Evolutionary conservation across 1,140 invertebrate genomes (phyloP).

Genomic region (Euura lappo): DNA sequence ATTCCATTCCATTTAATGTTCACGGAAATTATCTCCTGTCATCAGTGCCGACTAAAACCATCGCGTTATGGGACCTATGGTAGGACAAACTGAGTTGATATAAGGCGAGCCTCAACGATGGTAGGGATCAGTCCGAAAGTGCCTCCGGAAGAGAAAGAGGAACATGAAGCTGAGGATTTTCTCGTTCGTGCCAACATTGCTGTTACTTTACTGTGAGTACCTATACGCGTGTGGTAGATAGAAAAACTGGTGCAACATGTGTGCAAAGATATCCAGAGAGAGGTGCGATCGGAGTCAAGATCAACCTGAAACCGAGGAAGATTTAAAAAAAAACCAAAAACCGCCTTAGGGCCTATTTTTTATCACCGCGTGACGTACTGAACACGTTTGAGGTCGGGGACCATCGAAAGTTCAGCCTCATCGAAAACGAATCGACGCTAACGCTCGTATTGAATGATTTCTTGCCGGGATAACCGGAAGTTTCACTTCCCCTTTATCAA

Average conservation of each 20-base stretch:
- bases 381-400: not conserved
- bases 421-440: not conserved
- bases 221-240: not conserved
- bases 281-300: not conserved
- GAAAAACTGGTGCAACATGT: no score
- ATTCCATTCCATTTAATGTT: no score
- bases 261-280: no score
- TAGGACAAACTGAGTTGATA: not conserved
- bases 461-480: not conserved
- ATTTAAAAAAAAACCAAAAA: not conserved
- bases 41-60: no score
- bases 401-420: not conserved
- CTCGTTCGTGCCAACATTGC: not conserved
- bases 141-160: conserved; percentile 1
- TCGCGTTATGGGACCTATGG: no score
- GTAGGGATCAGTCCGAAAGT: conserved; percentile 3
- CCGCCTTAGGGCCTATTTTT: not conserved
- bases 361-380: not conserved
- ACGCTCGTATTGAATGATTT: not conserved
- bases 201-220: not conserved
- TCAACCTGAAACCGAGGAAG: not conserved
- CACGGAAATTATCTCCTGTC: no score
- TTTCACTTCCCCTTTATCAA: no score
- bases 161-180: conserved; percentile 5
- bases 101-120: not conserved